These are phyloP conservation scores for Hoplodrina ambigua DNA, from an alignment of 2,888 invertebrate species.

Conservation along the genomic window DNA sequence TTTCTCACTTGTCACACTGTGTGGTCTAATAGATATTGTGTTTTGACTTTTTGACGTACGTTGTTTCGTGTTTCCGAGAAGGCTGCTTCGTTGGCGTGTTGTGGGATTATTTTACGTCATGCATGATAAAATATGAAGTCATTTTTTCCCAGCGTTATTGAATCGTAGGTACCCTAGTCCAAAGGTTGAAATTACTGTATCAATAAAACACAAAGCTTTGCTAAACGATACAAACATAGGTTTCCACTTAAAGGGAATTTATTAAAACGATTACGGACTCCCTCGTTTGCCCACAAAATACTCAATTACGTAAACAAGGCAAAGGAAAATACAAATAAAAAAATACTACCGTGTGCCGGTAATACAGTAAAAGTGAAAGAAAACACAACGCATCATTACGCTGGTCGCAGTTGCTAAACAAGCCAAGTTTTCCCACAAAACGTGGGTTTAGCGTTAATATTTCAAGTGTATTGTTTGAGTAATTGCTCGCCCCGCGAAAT, in stretches of 20 bases:
- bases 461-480: conserved; percentile 84
- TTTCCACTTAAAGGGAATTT: conserved; percentile 79
- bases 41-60: conserved; percentile 70
- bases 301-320: conserved; percentile 85
- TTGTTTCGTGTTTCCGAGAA: conserved; percentile 66
- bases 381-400: conserved; percentile 79
- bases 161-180: conserved; percentile 14
- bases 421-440: conserved; percentile 87
- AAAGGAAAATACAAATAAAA: conserved; percentile 77
- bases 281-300: conserved; percentile 82
- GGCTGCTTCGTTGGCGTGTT: conserved; percentile 56
- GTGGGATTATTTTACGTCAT: conserved; percentile 68
- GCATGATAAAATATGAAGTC: conserved; percentile 68
- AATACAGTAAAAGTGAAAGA: conserved; percentile 78
- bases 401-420: conserved; percentile 84
- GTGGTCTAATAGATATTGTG: conserved; percentile 76
- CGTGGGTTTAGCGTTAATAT: conserved; percentile 83
- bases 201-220: conserved; percentile 67
- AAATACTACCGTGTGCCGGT: conserved; percentile 66
- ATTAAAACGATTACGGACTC: conserved; percentile 78
- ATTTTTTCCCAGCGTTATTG: conserved; percentile 52
- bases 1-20: conserved; percentile 77
- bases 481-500: conserved; percentile 84
- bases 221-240: conserved; percentile 58
- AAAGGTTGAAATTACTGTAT: conserved; percentile 46